A percentile compares a stretch with the other conserved stretches of the same genome.
Conservation (phyloP, 1,140 invertebrate genomes). For the Bombus consobrinus region DNA sequence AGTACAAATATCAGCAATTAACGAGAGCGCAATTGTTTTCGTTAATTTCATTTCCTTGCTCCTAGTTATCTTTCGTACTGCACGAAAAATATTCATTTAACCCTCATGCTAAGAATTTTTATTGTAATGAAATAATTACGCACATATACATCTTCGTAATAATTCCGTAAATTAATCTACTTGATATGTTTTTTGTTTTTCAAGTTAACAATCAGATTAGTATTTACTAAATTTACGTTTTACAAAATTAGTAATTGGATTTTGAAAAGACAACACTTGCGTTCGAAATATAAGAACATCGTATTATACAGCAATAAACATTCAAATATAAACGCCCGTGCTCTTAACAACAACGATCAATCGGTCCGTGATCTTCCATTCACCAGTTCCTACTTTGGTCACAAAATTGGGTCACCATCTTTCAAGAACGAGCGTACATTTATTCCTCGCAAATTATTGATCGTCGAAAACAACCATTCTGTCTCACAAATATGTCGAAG, state of each 20-base stretch:
- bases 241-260: background rate
- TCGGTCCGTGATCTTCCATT: background rate
- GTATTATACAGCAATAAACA: background rate
- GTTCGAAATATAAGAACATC: background rate
- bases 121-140: background rate
- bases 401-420: conserved; percentile 37
- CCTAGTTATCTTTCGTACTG: background rate
- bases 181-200: background rate
- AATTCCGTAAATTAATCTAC: background rate
- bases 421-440: conserved; percentile 17
- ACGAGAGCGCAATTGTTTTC: background rate
- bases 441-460: conserved; percentile 38
- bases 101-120: too few relatives aligned
- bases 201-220: background rate
- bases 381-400: background rate
- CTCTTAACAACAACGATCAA: background rate
- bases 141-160: background rate
- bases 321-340: background rate
- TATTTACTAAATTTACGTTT: too few relatives aligned
- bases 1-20: too few relatives aligned
- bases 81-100: background rate
- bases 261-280: background rate
- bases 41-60: background rate
- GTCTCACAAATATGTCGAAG: conserved; percentile 2
- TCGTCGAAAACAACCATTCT: conserved; percentile 28